phyloP scores from a whole-genome alignment of 2,113 vertebrate species.

The Formicarius rufipectus region DNA sequence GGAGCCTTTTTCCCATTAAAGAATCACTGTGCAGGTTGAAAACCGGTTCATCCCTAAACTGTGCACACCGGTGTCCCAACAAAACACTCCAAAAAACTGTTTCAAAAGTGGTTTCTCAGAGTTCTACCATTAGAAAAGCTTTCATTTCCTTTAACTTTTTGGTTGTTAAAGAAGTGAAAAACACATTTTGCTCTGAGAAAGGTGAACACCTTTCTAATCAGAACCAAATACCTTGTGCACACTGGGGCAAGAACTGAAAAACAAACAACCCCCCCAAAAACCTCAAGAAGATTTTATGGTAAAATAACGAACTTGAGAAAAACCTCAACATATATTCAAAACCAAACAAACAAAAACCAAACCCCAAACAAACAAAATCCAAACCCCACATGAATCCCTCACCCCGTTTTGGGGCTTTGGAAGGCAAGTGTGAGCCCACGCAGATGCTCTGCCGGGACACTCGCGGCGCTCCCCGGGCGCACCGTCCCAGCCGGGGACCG shows the following conservation, averaged over 20 bases:
- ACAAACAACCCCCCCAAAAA: no score
- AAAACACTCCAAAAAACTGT: background rate
- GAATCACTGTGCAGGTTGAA: background rate
- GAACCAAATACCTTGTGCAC: background rate
- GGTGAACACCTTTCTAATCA: background rate
- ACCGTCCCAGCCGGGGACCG: no score
- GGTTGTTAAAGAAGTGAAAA: background rate
- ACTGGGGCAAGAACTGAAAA: background rate
- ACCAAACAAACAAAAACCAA: no score
- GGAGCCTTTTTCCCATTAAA: background rate
- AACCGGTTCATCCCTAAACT: background rate
- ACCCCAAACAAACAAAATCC: background rate
- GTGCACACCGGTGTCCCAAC: no score
- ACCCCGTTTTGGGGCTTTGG: background rate
- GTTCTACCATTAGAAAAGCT: background rate
- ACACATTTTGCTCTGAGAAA: background rate
- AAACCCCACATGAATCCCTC: no score
- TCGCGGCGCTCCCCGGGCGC: no score
- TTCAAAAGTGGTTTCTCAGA: background rate
- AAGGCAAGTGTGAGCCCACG: background rate
- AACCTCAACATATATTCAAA: no score
- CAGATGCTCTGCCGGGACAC: no score
- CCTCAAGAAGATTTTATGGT: no score
- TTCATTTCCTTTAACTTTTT: background rate
- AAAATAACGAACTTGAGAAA: no score